Evolutionary conservation across 2,888 invertebrate genomes (phyloP).

Genomic region (Salpingus planirostris): DNA sequence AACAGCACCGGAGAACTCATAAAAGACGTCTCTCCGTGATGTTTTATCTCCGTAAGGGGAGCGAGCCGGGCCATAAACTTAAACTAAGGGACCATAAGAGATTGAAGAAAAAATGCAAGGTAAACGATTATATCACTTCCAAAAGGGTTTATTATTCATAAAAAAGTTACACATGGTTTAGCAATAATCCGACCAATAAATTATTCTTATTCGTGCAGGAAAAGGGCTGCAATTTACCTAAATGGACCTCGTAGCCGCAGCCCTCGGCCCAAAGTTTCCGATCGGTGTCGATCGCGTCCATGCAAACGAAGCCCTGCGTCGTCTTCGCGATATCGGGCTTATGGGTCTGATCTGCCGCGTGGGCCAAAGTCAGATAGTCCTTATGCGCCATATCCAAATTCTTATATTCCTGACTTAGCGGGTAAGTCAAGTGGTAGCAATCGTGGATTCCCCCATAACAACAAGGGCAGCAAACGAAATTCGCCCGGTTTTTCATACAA

Average conservation of each 20-base stretch:
- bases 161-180: too few relatives aligned
- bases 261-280: conserved; percentile 67
- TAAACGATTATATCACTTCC: too few relatives aligned
- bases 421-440: conserved; percentile 73
- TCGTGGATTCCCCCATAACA: conserved; percentile 85
- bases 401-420: conserved; percentile 60
- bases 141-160: too few relatives aligned
- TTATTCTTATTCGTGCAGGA: conserved; percentile 91
- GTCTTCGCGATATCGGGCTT: conserved; percentile 59
- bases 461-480: conserved; percentile 87
- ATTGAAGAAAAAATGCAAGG: too few relatives aligned
- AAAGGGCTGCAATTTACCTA: conserved; percentile 69
- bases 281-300: conserved; percentile 84
- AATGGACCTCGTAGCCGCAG: conserved; percentile 62
- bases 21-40: too few relatives aligned
- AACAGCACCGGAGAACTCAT: too few relatives aligned
- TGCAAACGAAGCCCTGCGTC: conserved; percentile 71
- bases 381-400: conserved; percentile 18
- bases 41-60: too few relatives aligned
- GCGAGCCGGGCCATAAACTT: too few relatives aligned
- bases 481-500: conserved; percentile 66
- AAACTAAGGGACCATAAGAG: too few relatives aligned
- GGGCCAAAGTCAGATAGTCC: conserved; percentile 74
- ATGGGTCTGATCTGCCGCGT: conserved; percentile 90
- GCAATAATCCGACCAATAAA: conserved; percentile 65